A percentile compares a stretch with the other conserved stretches of the same genome.
These are phyloP conservation scores for Okapia johnstoni DNA, from an alignment of 2,113 vertebrate species.

Conservation along the genomic window DNA sequence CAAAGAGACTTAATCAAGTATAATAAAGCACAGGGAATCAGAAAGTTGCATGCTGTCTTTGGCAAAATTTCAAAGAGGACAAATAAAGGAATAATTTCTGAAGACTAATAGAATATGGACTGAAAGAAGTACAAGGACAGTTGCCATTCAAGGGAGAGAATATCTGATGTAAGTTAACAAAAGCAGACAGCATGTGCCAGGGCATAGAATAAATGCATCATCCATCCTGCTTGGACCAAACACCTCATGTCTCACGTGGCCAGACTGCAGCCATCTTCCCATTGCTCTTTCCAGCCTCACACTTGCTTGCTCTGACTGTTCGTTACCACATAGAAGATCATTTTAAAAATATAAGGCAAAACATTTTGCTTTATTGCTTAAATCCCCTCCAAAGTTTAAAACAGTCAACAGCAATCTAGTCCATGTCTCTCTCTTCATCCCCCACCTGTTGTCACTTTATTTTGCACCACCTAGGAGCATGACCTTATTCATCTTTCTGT, in stretches of 20 bases:
- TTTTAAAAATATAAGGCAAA: not conserved
- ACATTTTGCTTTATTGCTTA: not conserved
- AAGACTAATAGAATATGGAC: not conserved
- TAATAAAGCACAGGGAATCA: not conserved
- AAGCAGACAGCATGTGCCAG: not conserved
- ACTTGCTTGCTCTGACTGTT: not conserved
- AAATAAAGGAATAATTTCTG: not conserved
- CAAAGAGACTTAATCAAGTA: not conserved
- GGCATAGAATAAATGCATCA: not conserved
- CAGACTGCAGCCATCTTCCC: accelerated
- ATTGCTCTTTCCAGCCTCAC: not conserved
- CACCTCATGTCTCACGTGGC: not conserved
- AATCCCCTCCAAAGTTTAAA: not conserved
- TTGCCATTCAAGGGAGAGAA: not conserved
- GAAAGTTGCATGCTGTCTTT: not conserved
- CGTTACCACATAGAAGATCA: not conserved
- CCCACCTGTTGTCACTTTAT: not conserved
- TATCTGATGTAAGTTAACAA: not conserved
- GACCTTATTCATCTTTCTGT: not conserved
- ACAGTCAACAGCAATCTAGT: not conserved
- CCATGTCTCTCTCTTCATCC: not conserved
- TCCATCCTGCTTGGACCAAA: not conserved
- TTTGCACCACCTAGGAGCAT: not conserved
- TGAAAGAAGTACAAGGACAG: not conserved
- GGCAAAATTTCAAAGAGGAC: not conserved